Conservation (phyloP, 2,888 invertebrate genomes). For the Octodonta nipae region DNA sequence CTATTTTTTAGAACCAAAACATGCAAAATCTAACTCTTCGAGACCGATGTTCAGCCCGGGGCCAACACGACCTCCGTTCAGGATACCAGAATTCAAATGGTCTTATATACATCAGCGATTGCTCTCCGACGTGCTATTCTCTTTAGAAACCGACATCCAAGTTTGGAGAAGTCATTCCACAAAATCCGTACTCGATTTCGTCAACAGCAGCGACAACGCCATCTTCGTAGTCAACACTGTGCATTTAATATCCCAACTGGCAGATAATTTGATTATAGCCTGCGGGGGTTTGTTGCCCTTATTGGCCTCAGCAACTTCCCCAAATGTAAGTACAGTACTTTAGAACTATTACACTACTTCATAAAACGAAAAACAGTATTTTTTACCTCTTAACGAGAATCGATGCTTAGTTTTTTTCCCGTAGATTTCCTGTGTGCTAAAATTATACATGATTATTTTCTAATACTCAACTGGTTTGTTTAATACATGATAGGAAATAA, state of each 20-base stretch:
- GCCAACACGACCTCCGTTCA: conserved; percentile 85
- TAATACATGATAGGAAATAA: too few species aligned
- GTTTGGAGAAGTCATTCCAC: conserved; percentile 83
- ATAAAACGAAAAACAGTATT: too few species aligned
- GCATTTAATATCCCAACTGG: conserved; percentile 95
- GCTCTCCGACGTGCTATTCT: conserved; percentile 88
- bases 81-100: conserved; percentile 99
- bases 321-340: conserved; percentile 62
- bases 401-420: too few species aligned
- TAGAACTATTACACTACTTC: too few species aligned
- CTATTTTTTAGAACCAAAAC: conserved; percentile 31
- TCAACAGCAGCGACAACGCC: conserved; percentile 95
- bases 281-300: conserved; percentile 93
- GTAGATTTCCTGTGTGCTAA: too few species aligned
- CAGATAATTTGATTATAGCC: conserved; percentile 97
- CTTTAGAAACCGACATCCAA: conserved; percentile 94
- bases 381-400: too few species aligned
- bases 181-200: conserved; percentile 93
- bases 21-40: conserved; percentile 48
- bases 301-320: conserved; percentile 94
- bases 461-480: too few species aligned
- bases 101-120: conserved; percentile 95
- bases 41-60: conserved; percentile 90
- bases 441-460: too few species aligned
- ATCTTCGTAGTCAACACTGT: conserved; percentile 99